These are phyloP conservation scores for Prostheceraeus crozeri DNA, from an alignment of 2,888 invertebrate genomes.

Conservation along the genomic window DNA sequence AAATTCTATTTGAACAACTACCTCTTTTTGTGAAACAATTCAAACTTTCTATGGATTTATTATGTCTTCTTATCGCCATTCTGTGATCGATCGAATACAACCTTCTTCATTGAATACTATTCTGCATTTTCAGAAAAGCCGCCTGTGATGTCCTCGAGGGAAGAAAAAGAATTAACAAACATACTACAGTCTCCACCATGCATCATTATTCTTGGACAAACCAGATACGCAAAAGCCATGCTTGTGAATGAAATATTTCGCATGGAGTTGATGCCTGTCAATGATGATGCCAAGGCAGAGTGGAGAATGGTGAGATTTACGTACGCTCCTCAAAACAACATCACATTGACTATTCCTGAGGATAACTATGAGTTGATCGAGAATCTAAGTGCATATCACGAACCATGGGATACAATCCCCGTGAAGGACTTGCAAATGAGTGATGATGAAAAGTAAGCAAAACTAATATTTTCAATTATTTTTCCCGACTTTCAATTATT, in stretches of 20 bases:
- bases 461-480: no score
- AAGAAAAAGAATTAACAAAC: slow-evolving; percentile 51
- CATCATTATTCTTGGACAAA: slow-evolving; percentile 68
- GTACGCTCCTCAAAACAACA: slow-evolving; percentile 51
- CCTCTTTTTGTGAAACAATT: no score
- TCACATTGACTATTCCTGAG: slow-evolving; percentile 55
- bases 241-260: slow-evolving; percentile 69
- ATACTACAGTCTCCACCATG: slow-evolving; percentile 62
- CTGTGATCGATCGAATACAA: no score
- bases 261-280: slow-evolving; percentile 63
- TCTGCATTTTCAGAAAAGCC: slow-evolving; percentile 40
- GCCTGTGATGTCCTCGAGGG: slow-evolving; percentile 49
- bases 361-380: slow-evolving; percentile 63
- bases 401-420: slow-evolving; percentile 66
- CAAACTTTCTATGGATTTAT: no score
- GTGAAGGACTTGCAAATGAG: slow-evolving; percentile 60
- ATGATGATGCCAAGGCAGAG: slow-evolving; percentile 42
- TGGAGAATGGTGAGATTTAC: slow-evolving; percentile 65
- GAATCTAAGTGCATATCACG: slow-evolving; percentile 65
- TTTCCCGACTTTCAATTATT: no score
- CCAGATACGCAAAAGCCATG: slow-evolving; percentile 65
- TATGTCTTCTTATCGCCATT: no score
- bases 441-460: slow-evolving; percentile 38
- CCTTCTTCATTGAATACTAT: no score
- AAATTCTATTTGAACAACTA: no score